A percentile compares a stretch with the other conserved stretches of the same genome.
These are phyloP conservation scores for Dicyrtomina minuta DNA, from an alignment of 2,888 invertebrate genomes.

Conservation along the genomic window DNA sequence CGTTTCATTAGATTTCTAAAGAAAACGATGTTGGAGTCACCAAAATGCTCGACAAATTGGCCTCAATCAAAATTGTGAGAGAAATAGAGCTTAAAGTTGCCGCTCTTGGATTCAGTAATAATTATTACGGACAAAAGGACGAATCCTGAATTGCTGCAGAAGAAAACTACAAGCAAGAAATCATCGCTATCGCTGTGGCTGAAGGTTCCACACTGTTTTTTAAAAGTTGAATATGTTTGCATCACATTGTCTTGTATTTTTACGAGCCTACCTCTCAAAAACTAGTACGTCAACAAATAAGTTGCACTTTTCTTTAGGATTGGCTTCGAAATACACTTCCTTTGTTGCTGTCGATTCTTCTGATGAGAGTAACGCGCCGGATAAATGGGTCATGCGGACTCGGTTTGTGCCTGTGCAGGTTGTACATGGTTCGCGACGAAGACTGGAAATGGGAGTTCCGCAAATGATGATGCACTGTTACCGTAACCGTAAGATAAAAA, in stretches of 20 bases:
- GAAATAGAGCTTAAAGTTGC: slow-evolving; percentile 46
- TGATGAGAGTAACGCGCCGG: slow-evolving; percentile 34
- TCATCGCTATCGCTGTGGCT: slow-evolving; percentile 41
- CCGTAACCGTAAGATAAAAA: no score
- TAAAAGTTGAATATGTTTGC: no score
- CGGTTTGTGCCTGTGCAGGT: slow-evolving; percentile 44
- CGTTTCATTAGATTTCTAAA: slow-evolving; percentile 27
- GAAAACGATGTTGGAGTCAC: slow-evolving; percentile 40
- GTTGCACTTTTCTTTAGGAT: slow-evolving; percentile 35
- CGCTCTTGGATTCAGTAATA: slow-evolving; percentile 13
- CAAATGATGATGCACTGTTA: no score
- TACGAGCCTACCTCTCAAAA: no score
- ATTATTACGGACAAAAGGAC: neutral
- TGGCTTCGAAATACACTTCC: slow-evolving; percentile 50
- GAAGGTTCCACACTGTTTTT: no score
- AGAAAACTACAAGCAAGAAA: slow-evolving; percentile 40
- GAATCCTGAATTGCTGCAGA: slow-evolving; percentile 9
- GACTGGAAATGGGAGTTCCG: no score
- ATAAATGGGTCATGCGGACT: slow-evolving; percentile 49
- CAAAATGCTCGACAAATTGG: slow-evolving; percentile 46
- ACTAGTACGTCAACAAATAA: no score
- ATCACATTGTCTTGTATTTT: no score
- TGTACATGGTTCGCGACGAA: slow-evolving; percentile 47
- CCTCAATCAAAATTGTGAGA: slow-evolving; percentile 44
- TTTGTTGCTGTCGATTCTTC: no score